phyloP scores from a whole-genome alignment of 2,888 invertebrate species.

The Protophormia terraenovae region DNA sequence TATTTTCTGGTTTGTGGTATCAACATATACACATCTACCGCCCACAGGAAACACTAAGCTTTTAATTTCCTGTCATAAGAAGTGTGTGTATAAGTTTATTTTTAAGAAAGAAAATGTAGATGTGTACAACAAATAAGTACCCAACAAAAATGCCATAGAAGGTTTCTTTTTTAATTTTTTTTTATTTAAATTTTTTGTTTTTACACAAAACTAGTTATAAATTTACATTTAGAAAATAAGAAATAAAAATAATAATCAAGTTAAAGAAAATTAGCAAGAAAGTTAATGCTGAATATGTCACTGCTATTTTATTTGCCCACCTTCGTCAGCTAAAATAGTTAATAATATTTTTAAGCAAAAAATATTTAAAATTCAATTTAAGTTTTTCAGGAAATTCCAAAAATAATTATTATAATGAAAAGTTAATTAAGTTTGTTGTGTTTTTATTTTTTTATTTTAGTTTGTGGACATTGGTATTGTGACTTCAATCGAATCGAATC shows the following conservation, averaged over 20 bases:
- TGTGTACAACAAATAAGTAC: neutral
- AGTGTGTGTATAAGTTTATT: neutral
- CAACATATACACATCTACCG: slow-evolving; percentile 63
- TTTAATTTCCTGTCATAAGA: slow-evolving; percentile 76
- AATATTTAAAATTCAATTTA: neutral
- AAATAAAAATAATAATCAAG: neutral
- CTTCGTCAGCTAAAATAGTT: neutral
- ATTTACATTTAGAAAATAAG: slow-evolving; percentile 29
- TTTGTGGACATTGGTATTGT: slow-evolving; percentile 96
- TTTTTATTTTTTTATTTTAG: slow-evolving; percentile 83
- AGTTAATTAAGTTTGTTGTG: neutral
- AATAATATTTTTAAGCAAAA: neutral
- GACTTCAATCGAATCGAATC: slow-evolving; percentile 97
- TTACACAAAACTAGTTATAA: slow-evolving; percentile 41
- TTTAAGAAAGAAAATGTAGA: slow-evolving; percentile 4
- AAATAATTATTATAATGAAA: neutral
- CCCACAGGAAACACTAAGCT: slow-evolving; percentile 77
- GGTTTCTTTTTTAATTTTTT: slow-evolving; percentile 71
- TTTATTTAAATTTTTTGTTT: too few species aligned
- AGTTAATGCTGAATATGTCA: neutral
- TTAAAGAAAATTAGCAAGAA: neutral
- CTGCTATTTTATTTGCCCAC: neutral
- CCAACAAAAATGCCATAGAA: slow-evolving; percentile 33
- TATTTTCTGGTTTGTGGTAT: slow-evolving; percentile 49
- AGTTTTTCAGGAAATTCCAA: neutral